phyloP scores from a whole-genome alignment of 2,888 invertebrate species.

The Calliphora vomitoria region DNA sequence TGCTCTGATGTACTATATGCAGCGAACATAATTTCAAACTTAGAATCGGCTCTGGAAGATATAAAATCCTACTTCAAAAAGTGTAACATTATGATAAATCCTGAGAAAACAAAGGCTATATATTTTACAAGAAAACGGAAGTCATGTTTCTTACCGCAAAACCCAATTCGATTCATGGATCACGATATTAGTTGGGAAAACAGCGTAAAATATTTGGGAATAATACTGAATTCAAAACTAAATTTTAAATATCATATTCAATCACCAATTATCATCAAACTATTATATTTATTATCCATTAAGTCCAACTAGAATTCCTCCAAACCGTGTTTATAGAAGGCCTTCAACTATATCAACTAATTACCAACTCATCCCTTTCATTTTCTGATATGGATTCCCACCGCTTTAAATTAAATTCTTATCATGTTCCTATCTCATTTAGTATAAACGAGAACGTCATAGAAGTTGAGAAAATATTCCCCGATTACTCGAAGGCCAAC shows the following conservation, averaged over 20 bases:
- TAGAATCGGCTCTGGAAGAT: neutral
- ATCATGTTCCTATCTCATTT: too few relatives aligned
- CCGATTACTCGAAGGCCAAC: too few relatives aligned
- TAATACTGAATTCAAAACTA: neutral
- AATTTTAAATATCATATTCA: neutral
- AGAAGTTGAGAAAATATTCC: too few relatives aligned
- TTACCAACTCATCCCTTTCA: too few relatives aligned
- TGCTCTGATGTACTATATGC: neutral
- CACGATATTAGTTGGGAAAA: neutral
- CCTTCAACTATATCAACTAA: too few relatives aligned
- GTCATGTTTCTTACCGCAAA: neutral
- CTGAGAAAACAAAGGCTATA: neutral
- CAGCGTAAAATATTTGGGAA: neutral
- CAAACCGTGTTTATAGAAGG: too few relatives aligned
- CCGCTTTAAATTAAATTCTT: too few relatives aligned
- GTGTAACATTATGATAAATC: neutral
- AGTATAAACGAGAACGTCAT: too few relatives aligned
- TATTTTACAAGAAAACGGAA: neutral
- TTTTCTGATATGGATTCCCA: too few relatives aligned
- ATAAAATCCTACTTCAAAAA: slow-evolving; percentile 1
- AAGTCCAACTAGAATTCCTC: too few relatives aligned
- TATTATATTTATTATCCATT: too few relatives aligned
- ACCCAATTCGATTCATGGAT: neutral
- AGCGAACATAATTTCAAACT: neutral
- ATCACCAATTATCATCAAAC: too few relatives aligned